Percentiles rank a stretch among this genome's conserved stretches.
phyloP scores from a whole-genome alignment of 2,888 invertebrate species.

The Stenolophus ochropezus region DNA sequence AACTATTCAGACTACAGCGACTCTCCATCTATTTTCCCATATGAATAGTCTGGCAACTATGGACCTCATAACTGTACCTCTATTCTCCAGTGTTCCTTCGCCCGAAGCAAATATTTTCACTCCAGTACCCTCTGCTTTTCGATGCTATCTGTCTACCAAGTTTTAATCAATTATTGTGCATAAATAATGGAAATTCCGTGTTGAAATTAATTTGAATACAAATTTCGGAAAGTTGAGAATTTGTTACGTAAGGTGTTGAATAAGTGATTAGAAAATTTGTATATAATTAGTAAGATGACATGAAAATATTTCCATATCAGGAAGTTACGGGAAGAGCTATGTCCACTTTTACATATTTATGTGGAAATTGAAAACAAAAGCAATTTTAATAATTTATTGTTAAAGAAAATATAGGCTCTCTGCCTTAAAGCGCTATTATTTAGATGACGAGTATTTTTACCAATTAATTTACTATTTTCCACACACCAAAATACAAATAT shows the following conservation, averaged over 20 bases:
- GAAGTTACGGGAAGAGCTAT: no score
- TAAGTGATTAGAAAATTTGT: background rate
- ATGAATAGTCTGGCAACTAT: conserved; percentile 10
- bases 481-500: no score
- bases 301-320: background rate
- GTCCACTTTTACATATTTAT: no score
- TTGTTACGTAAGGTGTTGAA: background rate
- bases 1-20: background rate
- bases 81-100: background rate
- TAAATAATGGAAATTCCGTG: conserved; percentile 38
- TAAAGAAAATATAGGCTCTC: no score
- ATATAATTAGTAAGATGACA: background rate
- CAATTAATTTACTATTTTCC: no score
- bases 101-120: conserved; percentile 27
- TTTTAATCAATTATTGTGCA: conserved; percentile 44
- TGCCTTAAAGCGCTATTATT: no score
- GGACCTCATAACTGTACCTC: background rate
- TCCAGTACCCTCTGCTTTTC: background rate
- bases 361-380: no score
- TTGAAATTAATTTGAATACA: background rate
- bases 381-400: no score
- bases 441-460: no score
- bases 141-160: conserved; percentile 36
- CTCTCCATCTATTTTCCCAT: background rate
- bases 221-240: background rate